Conservation (phyloP, 2,113 vertebrate genomes). For the Toxotes jaculatrix region DNA sequence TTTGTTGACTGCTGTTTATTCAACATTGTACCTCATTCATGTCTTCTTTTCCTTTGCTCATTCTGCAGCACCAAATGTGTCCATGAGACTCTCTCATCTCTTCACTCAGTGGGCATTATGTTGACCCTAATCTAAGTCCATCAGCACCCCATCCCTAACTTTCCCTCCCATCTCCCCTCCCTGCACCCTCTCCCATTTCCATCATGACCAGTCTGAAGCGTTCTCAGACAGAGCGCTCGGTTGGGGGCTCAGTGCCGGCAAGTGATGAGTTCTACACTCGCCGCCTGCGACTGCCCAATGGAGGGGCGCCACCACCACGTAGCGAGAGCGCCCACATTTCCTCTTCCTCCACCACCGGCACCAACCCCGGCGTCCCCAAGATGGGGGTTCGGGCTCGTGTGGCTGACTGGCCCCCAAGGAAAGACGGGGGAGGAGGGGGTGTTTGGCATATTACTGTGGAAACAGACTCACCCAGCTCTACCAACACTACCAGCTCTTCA, state of each 20-base stretch:
- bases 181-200: constrained; percentile 65
- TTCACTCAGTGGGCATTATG: constrained; percentile 64
- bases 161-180: constrained; percentile 56
- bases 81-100: constrained; percentile 49
- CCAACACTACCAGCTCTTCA: constrained; percentile 80
- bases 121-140: constrained; percentile 63
- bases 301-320: constrained; percentile 93
- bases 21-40: neutral
- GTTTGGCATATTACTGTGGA: constrained; percentile 88
- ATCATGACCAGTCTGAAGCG: constrained; percentile 99
- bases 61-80: constrained; percentile 68
- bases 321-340: constrained; percentile 95
- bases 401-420: constrained; percentile 97
- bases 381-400: constrained; percentile 98
- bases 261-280: constrained; percentile 97
- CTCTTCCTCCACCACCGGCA: constrained; percentile 82
- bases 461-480: constrained; percentile 87
- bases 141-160: constrained; percentile 52
- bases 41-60: constrained; percentile 38
- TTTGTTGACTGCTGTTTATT: neutral
- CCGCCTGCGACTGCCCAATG: constrained; percentile 95
- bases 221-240: constrained; percentile 97
- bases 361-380: constrained; percentile 96
- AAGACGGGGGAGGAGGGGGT: constrained; percentile 87
- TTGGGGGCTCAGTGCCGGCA: constrained; percentile 91